Base-by-base conservation (phyloP, 2,797 vertebrate species). In the Sebastes itinus region DNA sequence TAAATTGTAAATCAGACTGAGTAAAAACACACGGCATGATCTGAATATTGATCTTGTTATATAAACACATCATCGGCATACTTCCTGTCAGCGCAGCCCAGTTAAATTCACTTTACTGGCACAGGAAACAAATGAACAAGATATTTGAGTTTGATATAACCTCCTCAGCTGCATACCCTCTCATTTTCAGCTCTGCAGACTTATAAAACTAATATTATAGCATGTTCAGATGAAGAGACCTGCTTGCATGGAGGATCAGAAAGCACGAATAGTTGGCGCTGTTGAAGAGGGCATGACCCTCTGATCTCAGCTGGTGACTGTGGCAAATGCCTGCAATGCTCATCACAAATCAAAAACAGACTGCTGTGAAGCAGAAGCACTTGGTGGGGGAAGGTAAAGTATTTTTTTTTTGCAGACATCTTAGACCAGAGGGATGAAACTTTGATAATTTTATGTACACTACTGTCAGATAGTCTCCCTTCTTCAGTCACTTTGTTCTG, bases 11-110 rank as follows among this genome's bases (percentile, higher is more conserved):
- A 75, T 77, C 5, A 72, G n/a, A 33, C 20, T 3, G 8, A 25
- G 52, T 38, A 56, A 78, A 80, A 67, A 49, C 33, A 78, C 9
- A 76, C 3, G n/a, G 20, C 54, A 60, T 66, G 13, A 78, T 61
- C 10, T 62, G 56, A 72, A 72, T 82, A 78, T 59, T 71, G 56
- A 65, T 72, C 11, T 58, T 66, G 30, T 60, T 62, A 46, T 66
- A 55, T 32, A 59, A 76, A 72, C 25, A 62, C 46, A 64, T 72
- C 35, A 55, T 52, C 54, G 56, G 33, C 25, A 54, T 72, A 61
- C 54, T 42, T 56, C 13, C 67, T 76, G 54, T 84, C 76, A 79
- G 49, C 25, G 49, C 33, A 65, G 4, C 6, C 23, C 8, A 20
- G 23, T 49, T 64, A 46, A 32, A 60, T 61, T 69, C 42, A 55